Percentiles rank a stretch among this genome's conserved stretches.
Conservation (phyloP, 2,888 invertebrate genomes). For the Lacanobia wlatinum region DNA sequence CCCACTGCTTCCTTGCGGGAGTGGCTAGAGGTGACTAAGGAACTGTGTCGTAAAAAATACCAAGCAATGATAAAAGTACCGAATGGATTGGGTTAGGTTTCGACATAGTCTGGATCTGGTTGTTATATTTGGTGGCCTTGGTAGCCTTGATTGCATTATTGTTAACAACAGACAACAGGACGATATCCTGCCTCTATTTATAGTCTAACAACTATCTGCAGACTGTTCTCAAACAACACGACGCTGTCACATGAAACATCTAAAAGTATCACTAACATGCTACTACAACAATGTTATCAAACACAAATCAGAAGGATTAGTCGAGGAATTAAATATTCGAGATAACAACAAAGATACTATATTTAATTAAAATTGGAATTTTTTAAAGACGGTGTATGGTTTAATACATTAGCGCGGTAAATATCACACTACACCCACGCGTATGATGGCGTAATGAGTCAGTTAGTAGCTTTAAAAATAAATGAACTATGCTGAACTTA, state of each 20-base stretch:
- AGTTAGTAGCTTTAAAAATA: background rate
- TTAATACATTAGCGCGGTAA: constrained; percentile 1
- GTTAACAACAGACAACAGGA: constrained; percentile 8
- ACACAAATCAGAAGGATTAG: constrained; percentile 55
- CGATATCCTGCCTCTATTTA: constrained; percentile 1
- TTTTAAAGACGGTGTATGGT: background rate
- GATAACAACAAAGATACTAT: constrained; percentile 40
- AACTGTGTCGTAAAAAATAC: constrained; percentile 27
- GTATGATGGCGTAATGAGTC: constrained; percentile 13
- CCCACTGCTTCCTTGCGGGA: constrained; percentile 53
- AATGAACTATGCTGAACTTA: constrained; percentile 26
- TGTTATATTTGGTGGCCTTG: no score
- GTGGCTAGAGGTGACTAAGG: constrained; percentile 34
- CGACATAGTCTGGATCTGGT: no score
- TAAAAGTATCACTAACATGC: constrained; percentile 29
- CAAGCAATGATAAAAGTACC: constrained; percentile 24
- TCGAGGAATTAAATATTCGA: constrained; percentile 51
- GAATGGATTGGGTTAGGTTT: constrained; percentile 1
- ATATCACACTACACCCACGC: constrained; percentile 19
- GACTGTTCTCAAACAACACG: constrained; percentile 35
- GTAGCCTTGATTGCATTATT: no score
- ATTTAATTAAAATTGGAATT: constrained; percentile 38
- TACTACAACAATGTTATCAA: constrained; percentile 44
- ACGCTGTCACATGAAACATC: constrained; percentile 29
- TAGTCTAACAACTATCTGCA: background rate